Conservation (phyloP, 2,113 vertebrate genomes). For the Lamprologus sp. region DNA sequence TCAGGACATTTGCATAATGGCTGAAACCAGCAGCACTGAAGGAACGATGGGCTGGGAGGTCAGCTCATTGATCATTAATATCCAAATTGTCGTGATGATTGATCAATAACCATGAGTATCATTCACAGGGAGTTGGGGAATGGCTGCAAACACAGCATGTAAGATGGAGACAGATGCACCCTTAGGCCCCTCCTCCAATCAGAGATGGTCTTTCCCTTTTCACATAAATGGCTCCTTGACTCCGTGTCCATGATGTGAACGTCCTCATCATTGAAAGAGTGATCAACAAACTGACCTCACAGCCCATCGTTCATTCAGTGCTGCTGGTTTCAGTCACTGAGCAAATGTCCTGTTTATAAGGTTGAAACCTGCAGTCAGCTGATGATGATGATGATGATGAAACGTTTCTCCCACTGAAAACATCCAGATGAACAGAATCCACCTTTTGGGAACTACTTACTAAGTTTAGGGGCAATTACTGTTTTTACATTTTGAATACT, state of each 20-base stretch:
- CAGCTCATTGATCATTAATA: rapidly evolving
- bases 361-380: neutral
- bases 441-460: neutral
- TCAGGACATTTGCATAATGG: rapidly evolving
- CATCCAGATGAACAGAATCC: rapidly evolving
- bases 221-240: neutral
- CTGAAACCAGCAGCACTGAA: neutral
- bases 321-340: rapidly evolving
- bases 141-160: neutral
- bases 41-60: rapidly evolving
- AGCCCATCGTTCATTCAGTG: rapidly evolving
- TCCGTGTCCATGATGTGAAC: rapidly evolving
- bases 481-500: neutral
- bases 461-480: neutral
- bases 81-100: neutral
- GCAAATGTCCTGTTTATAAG: rapidly evolving
- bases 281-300: neutral
- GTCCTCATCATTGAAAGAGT: neutral
- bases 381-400: neutral
- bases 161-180: neutral
- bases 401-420: neutral
- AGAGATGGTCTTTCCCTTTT: neutral
- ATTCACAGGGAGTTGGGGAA: neutral
- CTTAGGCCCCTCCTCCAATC: neutral
- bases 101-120: neutral